Percentiles rank a stretch among this genome's conserved stretches.
Conservation (phyloP, 2,888 invertebrate species). For the Ypsolopha scabrella region DNA sequence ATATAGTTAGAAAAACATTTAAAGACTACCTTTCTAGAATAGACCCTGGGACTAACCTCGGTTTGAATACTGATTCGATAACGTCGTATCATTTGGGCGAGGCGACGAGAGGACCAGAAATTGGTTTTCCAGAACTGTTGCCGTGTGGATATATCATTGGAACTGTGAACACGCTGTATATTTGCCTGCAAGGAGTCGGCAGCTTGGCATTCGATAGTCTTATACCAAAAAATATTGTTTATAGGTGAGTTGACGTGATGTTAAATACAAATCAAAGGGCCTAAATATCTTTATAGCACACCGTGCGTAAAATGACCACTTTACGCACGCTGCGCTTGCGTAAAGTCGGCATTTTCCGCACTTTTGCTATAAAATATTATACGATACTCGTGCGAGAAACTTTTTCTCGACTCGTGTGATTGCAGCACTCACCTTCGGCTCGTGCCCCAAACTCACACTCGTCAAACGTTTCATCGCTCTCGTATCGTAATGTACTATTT, state of each 20-base stretch:
- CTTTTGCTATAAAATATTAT: too few relatives aligned
- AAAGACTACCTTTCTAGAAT: slow-evolving; percentile 94
- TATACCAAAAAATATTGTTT: slow-evolving; percentile 95
- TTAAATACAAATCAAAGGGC: too few relatives aligned
- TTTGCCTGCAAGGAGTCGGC: slow-evolving; percentile 89
- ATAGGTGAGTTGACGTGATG: slow-evolving; percentile 74
- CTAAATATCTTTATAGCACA: too few relatives aligned
- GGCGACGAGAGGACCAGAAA: slow-evolving; percentile 82
- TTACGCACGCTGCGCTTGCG: too few relatives aligned
- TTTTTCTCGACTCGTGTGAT: too few relatives aligned
- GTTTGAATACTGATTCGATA: slow-evolving; percentile 87
- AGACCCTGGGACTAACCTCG: slow-evolving; percentile 92
- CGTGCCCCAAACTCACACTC: too few relatives aligned
- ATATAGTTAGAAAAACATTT: slow-evolving; percentile 90
- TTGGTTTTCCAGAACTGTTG: slow-evolving; percentile 87
- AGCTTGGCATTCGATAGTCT: slow-evolving; percentile 95
- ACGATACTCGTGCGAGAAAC: too few relatives aligned
- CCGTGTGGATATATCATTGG: slow-evolving; percentile 96
- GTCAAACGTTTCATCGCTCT: too few relatives aligned
- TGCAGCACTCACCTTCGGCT: too few relatives aligned
- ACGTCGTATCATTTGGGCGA: slow-evolving; percentile 95
- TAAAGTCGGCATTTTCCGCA: too few relatives aligned
- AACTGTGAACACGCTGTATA: slow-evolving; percentile 85
- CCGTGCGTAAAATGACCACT: too few relatives aligned
- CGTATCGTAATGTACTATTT: too few relatives aligned